Evolutionary conservation across 2,888 invertebrate species (phyloP).

Genomic region (Scaeva pyrastri): DNA sequence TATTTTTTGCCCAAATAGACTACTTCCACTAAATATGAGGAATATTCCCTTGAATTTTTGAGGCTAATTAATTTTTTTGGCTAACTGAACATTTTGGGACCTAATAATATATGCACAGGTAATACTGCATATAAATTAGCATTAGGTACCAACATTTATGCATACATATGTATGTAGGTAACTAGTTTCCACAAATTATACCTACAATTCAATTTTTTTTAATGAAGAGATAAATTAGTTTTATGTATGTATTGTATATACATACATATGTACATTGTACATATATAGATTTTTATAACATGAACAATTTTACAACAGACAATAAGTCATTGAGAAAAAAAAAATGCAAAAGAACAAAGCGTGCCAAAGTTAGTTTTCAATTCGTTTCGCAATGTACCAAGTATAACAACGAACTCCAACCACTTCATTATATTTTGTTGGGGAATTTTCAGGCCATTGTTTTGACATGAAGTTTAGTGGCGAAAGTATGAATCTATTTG

Average conservation of each 20-base stretch:
- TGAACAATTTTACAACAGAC: not conserved
- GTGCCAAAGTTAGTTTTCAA: conserved; percentile 8
- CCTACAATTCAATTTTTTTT: no score
- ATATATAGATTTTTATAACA: not conserved
- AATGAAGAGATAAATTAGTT: not conserved
- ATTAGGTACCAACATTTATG: no score
- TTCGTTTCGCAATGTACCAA: conserved; percentile 37
- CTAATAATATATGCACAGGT: no score
- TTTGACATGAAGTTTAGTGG: conserved; percentile 47
- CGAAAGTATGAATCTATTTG: conserved; percentile 65
- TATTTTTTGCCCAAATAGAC: no score
- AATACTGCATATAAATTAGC: no score
- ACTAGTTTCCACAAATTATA: no score
- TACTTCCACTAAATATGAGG: no score
- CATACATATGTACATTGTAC: not conserved
- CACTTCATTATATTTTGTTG: conserved; percentile 8
- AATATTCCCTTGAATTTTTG: no score
- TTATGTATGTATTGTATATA: no score
- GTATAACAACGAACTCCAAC: conserved; percentile 2
- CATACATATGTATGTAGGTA: no score
- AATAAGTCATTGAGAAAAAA: conserved; percentile 14
- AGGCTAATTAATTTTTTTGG: no score
- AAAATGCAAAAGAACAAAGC: conserved; percentile 27
- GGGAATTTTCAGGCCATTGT: conserved; percentile 50
- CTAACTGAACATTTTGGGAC: no score